phyloP scores from a whole-genome alignment of 2,113 vertebrate species.

The Xiphophorus hellerii region DNA sequence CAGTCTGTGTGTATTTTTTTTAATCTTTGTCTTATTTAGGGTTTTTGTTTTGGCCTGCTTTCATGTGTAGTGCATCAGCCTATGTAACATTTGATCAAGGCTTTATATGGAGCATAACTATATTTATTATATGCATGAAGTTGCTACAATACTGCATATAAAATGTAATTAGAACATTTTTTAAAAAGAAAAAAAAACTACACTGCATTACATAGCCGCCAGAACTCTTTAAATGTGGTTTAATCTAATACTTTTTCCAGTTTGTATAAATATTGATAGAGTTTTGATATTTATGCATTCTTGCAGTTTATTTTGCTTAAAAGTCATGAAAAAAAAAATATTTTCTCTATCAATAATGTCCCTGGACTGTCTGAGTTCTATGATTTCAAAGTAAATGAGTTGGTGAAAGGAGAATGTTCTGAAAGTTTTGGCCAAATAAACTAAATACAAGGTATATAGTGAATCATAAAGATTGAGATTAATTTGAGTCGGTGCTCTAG shows the following conservation, averaged over 20 bases:
- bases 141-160: constrained; percentile 49
- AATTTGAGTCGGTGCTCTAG: background rate
- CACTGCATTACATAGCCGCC: constrained; percentile 20
- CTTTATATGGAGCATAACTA: constrained; percentile 53
- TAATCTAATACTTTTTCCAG: constrained; percentile 37
- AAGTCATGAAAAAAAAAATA: constrained; percentile 29
- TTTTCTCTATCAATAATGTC: constrained; percentile 18
- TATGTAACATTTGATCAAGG: constrained; percentile 37
- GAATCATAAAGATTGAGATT: background rate
- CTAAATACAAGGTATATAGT: background rate
- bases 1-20: constrained; percentile 25
- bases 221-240: constrained; percentile 33
- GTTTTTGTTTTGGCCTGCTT: constrained; percentile 52
- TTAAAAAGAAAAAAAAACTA: constrained; percentile 12
- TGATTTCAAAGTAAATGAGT: constrained; percentile 23
- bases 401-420: constrained; percentile 28
- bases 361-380: constrained; percentile 18
- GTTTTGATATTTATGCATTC: constrained; percentile 52
- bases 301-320: constrained; percentile 50
- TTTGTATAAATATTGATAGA: constrained; percentile 49
- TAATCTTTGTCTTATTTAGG: constrained; percentile 25
- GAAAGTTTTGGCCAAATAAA: constrained; percentile 21
- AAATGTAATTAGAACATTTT: constrained; percentile 42
- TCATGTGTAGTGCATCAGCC: constrained; percentile 55
- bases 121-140: constrained; percentile 65